Evolutionary conservation across 1,140 invertebrate species (phyloP).

Genomic region (Drosophila virilis): DNA sequence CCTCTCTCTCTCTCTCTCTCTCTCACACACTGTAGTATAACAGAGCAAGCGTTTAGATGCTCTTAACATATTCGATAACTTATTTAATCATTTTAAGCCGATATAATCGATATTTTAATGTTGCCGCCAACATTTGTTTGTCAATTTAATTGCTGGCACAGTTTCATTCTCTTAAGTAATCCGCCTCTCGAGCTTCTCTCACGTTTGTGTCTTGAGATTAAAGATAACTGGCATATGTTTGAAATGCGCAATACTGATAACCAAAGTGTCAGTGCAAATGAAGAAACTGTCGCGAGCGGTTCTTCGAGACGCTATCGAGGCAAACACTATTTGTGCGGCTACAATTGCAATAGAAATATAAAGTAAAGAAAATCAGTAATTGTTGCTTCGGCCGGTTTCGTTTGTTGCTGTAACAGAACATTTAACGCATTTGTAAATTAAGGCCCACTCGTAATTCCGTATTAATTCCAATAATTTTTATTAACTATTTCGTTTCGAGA

Average conservation of each 20-base stretch:
- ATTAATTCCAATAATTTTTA: conserved; percentile 64
- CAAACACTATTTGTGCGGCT: conserved; percentile 14
- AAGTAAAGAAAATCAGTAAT: conserved; percentile 32
- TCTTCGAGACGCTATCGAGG: conserved; percentile 29
- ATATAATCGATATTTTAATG: conserved; percentile 23
- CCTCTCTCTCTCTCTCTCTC: not conserved
- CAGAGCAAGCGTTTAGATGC: not conserved
- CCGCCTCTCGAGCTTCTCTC: conserved; percentile 6
- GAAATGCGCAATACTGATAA: conserved; percentile 49
- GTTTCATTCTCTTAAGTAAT: conserved; percentile 5
- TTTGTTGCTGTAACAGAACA: conserved; percentile 24
- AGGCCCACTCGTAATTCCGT: conserved; percentile 24
- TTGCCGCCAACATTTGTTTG: conserved; percentile 1
- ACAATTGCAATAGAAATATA: conserved; percentile 29
- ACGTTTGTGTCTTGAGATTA: conserved; percentile 16
- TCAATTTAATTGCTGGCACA: not conserved
- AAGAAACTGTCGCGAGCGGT: conserved; percentile 52
- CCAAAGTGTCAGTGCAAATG: conserved; percentile 57
- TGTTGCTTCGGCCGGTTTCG: conserved; percentile 12
- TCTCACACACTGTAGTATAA: not conserved
- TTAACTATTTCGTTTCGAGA: conserved; percentile 63
- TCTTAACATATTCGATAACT: not conserved
- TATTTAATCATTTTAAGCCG: not conserved
- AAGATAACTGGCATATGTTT: conserved; percentile 36
- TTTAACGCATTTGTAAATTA: conserved; percentile 28